Conservation (phyloP, 2,888 invertebrate species). For the Orthosia gothica region DNA sequence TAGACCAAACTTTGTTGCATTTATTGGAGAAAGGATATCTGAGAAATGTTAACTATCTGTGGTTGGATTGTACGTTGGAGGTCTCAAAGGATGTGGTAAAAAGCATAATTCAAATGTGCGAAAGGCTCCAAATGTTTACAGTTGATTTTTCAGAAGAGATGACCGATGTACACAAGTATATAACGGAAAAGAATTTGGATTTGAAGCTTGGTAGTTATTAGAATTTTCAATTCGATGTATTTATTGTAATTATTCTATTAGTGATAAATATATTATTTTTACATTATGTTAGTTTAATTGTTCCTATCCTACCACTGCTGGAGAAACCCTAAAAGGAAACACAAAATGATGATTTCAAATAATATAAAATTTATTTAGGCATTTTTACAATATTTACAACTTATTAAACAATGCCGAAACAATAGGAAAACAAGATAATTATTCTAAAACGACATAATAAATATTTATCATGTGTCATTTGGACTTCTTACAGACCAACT, state of each 20-base stretch:
- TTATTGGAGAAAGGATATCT: conserved; percentile 83
- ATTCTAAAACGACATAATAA: conserved; percentile 12
- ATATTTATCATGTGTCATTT: conserved; percentile 20
- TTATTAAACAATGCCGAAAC: conserved; percentile 32
- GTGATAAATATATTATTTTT: conserved; percentile 70
- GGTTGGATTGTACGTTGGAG: conserved; percentile 88
- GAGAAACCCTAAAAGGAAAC: not conserved
- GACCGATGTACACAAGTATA: conserved; percentile 82
- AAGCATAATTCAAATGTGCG: conserved; percentile 83
- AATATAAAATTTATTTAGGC: conserved; percentile 47
- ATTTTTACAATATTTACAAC: conserved; percentile 63
- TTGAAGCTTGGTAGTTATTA: conserved; percentile 87
- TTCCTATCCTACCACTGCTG: conserved; percentile 1
- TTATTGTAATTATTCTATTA: conserved; percentile 64
- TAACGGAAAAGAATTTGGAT: conserved; percentile 86
- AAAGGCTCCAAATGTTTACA: conserved; percentile 82
- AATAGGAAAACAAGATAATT: conserved; percentile 2
- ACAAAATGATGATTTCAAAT: conserved; percentile 39
- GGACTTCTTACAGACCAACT: not conserved
- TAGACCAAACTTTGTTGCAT: conserved; percentile 81
- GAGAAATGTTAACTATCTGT: conserved; percentile 80
- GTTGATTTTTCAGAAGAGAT: conserved; percentile 83
- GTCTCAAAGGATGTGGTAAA: conserved; percentile 84
- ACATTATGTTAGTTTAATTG: conserved; percentile 52
- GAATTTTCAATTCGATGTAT: conserved; percentile 44